These are phyloP conservation scores for Pristionchus arcanus DNA, from an alignment of 2,888 invertebrate species.

Conservation along the genomic window DNA sequence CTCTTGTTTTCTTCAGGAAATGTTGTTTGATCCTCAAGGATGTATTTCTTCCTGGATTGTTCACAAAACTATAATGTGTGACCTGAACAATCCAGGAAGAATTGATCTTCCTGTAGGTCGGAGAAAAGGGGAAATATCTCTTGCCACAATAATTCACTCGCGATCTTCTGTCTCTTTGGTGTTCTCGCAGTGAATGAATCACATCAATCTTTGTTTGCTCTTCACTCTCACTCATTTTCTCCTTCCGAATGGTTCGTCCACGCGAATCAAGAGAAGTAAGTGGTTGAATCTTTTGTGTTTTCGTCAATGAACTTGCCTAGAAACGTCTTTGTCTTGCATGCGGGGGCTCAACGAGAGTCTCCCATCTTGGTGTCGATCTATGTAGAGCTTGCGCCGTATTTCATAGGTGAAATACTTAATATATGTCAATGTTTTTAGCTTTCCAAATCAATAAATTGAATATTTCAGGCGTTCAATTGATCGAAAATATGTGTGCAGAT, in stretches of 20 bases:
- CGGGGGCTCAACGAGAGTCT: neutral
- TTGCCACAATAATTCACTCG: neutral
- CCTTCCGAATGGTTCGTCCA: neutral
- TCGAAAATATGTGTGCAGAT: neutral
- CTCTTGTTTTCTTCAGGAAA: conserved; percentile 5
- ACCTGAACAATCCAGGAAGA: too few relatives aligned
- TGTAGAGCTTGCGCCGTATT: conserved; percentile 23
- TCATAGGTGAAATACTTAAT: neutral
- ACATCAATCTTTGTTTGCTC: neutral
- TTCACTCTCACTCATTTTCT: neutral
- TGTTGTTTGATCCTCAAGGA: neutral
- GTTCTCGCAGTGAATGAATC: neutral
- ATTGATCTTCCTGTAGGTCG: too few relatives aligned
- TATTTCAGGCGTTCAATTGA: neutral
- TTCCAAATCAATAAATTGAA: neutral
- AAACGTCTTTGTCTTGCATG: conserved; percentile 4
- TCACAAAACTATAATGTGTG: neutral
- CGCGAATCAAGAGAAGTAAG: conserved; percentile 21
- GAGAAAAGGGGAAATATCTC: too few relatives aligned
- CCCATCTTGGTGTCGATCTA: conserved; percentile 11
- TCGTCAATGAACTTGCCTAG: neutral
- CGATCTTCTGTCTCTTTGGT: neutral
- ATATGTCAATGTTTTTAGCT: neutral
- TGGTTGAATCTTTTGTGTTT: neutral
- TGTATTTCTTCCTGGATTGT: neutral